These are phyloP conservation scores for Drosophila navojoa DNA, from an alignment of 1,140 invertebrate genomes.

Conservation along the genomic window DNA sequence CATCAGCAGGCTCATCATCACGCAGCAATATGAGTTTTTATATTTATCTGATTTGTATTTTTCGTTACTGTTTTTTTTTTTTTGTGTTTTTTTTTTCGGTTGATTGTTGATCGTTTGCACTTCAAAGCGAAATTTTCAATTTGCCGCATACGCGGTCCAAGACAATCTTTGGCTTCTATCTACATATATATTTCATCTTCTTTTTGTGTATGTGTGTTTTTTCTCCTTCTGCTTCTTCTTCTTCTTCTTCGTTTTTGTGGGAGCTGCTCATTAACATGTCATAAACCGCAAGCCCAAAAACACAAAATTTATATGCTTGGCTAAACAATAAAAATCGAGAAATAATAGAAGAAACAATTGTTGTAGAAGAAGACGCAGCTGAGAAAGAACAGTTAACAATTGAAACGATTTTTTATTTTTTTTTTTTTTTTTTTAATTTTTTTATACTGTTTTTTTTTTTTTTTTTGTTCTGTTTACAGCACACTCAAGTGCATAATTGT, in stretches of 20 bases:
- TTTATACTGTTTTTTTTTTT: not conserved
- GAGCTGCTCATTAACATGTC: conserved; percentile 78
- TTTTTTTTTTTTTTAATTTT: too few species aligned
- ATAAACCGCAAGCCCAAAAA: conserved; percentile 69
- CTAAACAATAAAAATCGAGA: conserved; percentile 18
- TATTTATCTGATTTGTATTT: not conserved
- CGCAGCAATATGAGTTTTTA: conserved; percentile 23
- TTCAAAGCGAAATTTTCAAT: conserved; percentile 41
- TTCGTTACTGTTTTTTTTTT: not conserved
- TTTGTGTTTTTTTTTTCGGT: conserved; percentile 5
- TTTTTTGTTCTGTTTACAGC: conserved; percentile 46
- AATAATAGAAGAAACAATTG: conserved; percentile 41
- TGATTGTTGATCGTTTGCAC: conserved; percentile 47
- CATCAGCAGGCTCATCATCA: conserved; percentile 27
- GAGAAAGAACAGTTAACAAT: conserved; percentile 23
- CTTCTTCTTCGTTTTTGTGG: conserved; percentile 19
- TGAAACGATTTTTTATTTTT: conserved; percentile 6
- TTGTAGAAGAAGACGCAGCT: conserved; percentile 15
- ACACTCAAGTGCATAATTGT: conserved; percentile 47
- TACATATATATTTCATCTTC: conserved; percentile 13
- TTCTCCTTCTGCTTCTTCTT: not conserved
- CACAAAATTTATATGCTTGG: not conserved
- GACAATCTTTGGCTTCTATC: conserved; percentile 20
- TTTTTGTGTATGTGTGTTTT: too few species aligned
- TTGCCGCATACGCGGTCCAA: conserved; percentile 31